Percentiles rank a stretch among this genome's conserved stretches.
These are phyloP conservation scores for cattle (Bos taurus) DNA, from an alignment of 2,113 vertebrate species.

Conservation along the genomic window ARS-UCD2.0 NC_037343.1:41182501-41183000, in stretches of 20 bases:
- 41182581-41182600: background rate
- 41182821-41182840: background rate
- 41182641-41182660: background rate
- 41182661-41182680: background rate
- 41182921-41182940: background rate
- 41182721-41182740: background rate
- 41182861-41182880: background rate
- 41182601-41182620: background rate
- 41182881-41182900: background rate
- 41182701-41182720: background rate
- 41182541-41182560: background rate
- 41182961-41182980: background rate
- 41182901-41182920: background rate
- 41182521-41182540: background rate
- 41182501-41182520: fast-evolving
- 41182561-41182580: background rate
- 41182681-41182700: background rate
- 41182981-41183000: background rate
- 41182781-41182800: background rate
- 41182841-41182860: background rate
- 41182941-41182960: no score
- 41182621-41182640: background rate
- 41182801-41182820: background rate
- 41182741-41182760: background rate
- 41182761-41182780: fast-evolving